Evolutionary conservation across 2,888 invertebrate genomes (phyloP), one percentile per base, ranked within the genome.

Genomic region (Tridacna crocea): DNA sequence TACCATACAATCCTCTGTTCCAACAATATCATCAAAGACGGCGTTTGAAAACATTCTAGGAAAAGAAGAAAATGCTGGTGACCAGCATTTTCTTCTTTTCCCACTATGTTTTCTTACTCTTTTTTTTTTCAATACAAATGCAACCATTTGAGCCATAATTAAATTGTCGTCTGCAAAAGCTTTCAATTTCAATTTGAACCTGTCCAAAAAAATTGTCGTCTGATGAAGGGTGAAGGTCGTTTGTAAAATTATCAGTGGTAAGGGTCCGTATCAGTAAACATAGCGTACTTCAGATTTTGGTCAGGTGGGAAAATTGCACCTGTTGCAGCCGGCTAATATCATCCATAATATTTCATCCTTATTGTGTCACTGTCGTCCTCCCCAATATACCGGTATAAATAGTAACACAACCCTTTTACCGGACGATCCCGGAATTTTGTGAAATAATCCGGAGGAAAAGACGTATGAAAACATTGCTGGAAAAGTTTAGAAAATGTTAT

Each of bases 241-340:
- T 2, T 36, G n/a, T n/a, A n/a, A n/a, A n/a, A 36, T 36, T 36
- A 36, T 36, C 36, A 36, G 36, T 12, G 24, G 26, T 70, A 70
- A 70, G 22, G 70, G 47, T 48, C 22, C 24, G 24, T 24, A 51
- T 46, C 13, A n/a, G 70, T 70, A 70, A 70, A 70, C 70, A 70
- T 24, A n/a, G 55, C 51, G 47, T 47, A 77, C 76, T 77, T 68
- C 51, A 82, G 60, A 4, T 77, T 80, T 80, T 72, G 61, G 70
- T 78, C 80, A 80, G 80, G 85, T 80, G 80, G 80, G 51, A 60
- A 24, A 26, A 15, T 17, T 73, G 70, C 85, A 85, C 82, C 85
- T 85, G 85, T 79, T 79, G 74, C 66, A 66, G 65, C 60, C 60
- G 73, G 60, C 36, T 47, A 70, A 70, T 70, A 70, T 51, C 70